phyloP scores from a whole-genome alignment of 2,113 vertebrate species.

The Vimba vimba region DNA sequence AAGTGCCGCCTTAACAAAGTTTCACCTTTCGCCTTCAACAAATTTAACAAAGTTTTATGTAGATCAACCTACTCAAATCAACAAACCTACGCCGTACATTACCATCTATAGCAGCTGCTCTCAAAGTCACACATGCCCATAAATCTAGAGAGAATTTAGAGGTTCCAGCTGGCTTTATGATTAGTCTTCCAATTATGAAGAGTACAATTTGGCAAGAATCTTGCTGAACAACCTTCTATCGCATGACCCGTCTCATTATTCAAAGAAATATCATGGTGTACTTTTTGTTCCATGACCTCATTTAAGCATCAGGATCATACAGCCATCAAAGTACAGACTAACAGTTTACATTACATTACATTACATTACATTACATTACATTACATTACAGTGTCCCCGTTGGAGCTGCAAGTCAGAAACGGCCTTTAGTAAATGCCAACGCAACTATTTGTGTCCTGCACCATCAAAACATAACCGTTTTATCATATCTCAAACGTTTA shows the following conservation, averaged over 20 bases:
- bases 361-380: not conserved
- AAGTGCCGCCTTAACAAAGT: constrained; percentile 3
- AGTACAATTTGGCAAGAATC: constrained; percentile 15
- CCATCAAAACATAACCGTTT: not conserved
- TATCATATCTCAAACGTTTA: no score
- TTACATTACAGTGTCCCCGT: not conserved
- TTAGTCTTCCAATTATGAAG: constrained; percentile 10
- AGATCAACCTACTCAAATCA: constrained; percentile 4
- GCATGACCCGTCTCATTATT: not conserved
- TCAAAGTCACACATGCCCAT: constrained; percentile 5
- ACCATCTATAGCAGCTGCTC: not conserved
- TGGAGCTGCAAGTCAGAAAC: not conserved
- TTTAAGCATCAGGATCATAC: not conserved
- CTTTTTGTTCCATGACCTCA: not conserved
- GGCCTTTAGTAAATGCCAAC: not conserved
- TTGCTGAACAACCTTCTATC: constrained; percentile 16
- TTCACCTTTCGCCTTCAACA: no score
- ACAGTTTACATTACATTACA: not conserved
- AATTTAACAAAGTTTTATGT: constrained; percentile 4
- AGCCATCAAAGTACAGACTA: not conserved
- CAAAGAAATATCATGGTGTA: not conserved
- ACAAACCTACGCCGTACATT: not conserved
- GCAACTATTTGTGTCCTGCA: not conserved
- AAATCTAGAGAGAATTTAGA: not conserved
- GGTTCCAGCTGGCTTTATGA: constrained; percentile 19